These are phyloP conservation scores for Drosophila bocki DNA, from an alignment of 1,140 invertebrate genomes.

Conservation along the genomic window DNA sequence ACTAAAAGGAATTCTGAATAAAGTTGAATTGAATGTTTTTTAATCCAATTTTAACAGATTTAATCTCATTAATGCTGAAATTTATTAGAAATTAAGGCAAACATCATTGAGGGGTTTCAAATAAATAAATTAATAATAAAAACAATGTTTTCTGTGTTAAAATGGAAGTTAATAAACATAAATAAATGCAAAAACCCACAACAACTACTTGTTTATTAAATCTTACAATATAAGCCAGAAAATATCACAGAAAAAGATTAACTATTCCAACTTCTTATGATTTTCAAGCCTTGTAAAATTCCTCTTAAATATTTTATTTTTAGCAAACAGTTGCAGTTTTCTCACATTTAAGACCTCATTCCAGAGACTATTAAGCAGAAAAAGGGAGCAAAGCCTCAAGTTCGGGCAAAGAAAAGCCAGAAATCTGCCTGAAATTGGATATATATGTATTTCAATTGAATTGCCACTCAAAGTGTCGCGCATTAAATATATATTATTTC, in stretches of 20 bases:
- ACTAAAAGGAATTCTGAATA: neutral
- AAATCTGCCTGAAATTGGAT: neutral
- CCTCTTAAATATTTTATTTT: neutral
- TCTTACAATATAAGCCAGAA: neutral
- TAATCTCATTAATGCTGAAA: no score
- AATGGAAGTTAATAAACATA: neutral
- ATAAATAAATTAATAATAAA: neutral
- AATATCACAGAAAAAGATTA: neutral
- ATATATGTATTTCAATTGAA: neutral
- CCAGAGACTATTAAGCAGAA: neutral
- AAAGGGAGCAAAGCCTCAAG: neutral
- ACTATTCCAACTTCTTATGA: neutral
- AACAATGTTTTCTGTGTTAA: no score
- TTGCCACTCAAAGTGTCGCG: slow-evolving; percentile 8
- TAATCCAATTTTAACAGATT: neutral
- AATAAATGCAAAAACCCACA: neutral
- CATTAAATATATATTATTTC: neutral
- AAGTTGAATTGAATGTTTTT: neutral
- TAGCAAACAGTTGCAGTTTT: neutral
- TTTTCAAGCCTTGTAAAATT: neutral
- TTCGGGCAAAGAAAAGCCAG: neutral
- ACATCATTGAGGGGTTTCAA: neutral
- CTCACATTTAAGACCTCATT: neutral
- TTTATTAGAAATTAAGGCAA: neutral
- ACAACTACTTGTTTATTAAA: neutral